These are phyloP conservation scores for Rhogogaster chlorosoma DNA, from an alignment of 2,888 invertebrate species.

Conservation along the genomic window DNA sequence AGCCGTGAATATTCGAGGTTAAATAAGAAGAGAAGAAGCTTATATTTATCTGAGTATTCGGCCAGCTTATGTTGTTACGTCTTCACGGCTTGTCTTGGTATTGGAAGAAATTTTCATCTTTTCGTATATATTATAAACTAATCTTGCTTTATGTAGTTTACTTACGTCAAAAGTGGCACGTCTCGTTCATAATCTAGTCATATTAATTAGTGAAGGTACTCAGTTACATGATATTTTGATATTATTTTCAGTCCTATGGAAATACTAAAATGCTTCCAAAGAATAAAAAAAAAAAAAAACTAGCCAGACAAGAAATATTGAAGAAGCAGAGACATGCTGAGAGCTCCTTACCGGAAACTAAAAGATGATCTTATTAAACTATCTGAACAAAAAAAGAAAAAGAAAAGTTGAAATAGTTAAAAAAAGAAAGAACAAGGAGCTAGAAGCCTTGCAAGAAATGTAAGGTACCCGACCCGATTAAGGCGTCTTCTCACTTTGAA, in stretches of 20 bases:
- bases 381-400: constrained; percentile 8
- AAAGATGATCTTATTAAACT: neutral
- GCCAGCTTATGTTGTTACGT: too few relatives aligned
- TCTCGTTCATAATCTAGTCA: neutral
- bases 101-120: too few relatives aligned
- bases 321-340: constrained; percentile 18
- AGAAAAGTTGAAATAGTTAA: neutral
- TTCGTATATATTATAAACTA: too few relatives aligned
- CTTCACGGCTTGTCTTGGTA: too few relatives aligned
- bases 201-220: neutral
- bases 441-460: too few relatives aligned
- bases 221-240: neutral
- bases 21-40: too few relatives aligned
- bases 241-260: neutral
- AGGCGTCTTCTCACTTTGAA: too few relatives aligned
- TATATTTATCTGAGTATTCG: too few relatives aligned
- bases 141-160: too few relatives aligned
- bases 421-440: constrained; percentile 16
- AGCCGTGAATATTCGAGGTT: too few relatives aligned
- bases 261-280: neutral
- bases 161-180: neutral
- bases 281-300: neutral
- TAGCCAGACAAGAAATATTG: neutral
- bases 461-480: too few relatives aligned
- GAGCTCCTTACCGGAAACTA: neutral